Evolutionary conservation across 2,888 invertebrate species (phyloP).

Genomic region (Podotricha telesiphe): DNA sequence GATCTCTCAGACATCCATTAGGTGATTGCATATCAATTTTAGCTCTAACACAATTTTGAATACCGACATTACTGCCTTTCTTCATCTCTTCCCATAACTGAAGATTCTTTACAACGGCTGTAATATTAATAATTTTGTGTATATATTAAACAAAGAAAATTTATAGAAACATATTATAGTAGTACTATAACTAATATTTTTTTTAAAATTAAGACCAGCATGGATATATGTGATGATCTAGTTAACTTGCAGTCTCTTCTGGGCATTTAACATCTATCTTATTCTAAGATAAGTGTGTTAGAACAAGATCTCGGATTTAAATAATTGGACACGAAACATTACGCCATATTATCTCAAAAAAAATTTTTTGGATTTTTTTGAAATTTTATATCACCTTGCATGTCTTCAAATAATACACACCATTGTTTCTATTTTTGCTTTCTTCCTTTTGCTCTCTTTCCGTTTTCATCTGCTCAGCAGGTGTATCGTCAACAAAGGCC

Average conservation of each 20-base stretch:
- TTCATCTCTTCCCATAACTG: conserved; percentile 98
- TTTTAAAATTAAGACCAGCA: not conserved
- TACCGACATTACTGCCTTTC: conserved; percentile 89
- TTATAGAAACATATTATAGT: too few relatives aligned
- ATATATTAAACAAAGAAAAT: not conserved
- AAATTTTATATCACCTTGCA: too few relatives aligned
- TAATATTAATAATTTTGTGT: conserved; percentile 41
- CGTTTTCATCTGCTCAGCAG: conserved; percentile 96
- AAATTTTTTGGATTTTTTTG: too few relatives aligned
- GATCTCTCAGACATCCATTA: conserved; percentile 99
- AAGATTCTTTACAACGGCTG: conserved; percentile 93
- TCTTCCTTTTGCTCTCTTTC: conserved; percentile 95
- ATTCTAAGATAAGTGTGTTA: too few relatives aligned
- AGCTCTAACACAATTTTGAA: conserved; percentile 96
- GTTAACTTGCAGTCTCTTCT: too few relatives aligned
- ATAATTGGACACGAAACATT: too few relatives aligned
- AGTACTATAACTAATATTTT: not conserved
- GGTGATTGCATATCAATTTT: conserved; percentile 98
- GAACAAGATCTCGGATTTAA: too few relatives aligned
- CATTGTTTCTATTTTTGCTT: conserved; percentile 92
- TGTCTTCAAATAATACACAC: conserved; percentile 78
- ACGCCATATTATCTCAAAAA: too few relatives aligned
- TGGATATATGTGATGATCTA: too few relatives aligned
- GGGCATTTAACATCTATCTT: too few relatives aligned
- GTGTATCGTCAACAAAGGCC: conserved; percentile 98